Evolutionary conservation across 1,140 invertebrate species (phyloP), one percentile per base, ranked within the genome.

Genomic region (Campoletis sonorensis): DNA sequence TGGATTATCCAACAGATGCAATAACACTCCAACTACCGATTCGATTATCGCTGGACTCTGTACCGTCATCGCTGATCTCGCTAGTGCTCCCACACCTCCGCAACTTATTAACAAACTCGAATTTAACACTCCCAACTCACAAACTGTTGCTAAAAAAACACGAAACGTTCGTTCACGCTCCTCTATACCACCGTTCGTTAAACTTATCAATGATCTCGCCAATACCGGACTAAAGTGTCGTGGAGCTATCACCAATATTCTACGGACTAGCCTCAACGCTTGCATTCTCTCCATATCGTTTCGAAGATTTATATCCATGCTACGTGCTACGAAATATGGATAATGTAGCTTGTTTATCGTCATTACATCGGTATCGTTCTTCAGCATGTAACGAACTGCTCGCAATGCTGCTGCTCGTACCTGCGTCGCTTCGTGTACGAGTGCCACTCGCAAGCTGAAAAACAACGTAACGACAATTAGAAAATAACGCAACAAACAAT

Each of bases 211-310:
- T 86, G 96, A 96, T 82, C 96, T 91, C 87, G 94, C 92, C 89
- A 96, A 86, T 70, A 94, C 93, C 21, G 94, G 87, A 64, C 95
- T 94, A 83, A 97, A 95, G 70, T 93, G 91, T 27, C 92, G 87
- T 5, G 96, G 95, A 33, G 95, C 93, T 67, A 97, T 89, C 3
- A 94, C 91, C 27, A 97, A 90, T 23, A 96, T 93, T 83, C 95
- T 94, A 82, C 97, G 92, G 45, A 96, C 95, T 21, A 99, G 93
- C 87, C 97, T 94, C 80, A 98, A 92, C 0, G 97, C 97, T 92
- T 99, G 97, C 61, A 98, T 94, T 33, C 98, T 93, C 90, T 99
- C 98, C 80, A 96, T 94, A 87, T 98, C 96, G 90, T 98, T 98
- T 84, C 96, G 94, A 67, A 95, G 92, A 93, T 95, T 94, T 68